These are phyloP conservation scores for Iguana delicatissima DNA, from an alignment of 2,797 vertebrate species.

Conservation along the genomic window DNA sequence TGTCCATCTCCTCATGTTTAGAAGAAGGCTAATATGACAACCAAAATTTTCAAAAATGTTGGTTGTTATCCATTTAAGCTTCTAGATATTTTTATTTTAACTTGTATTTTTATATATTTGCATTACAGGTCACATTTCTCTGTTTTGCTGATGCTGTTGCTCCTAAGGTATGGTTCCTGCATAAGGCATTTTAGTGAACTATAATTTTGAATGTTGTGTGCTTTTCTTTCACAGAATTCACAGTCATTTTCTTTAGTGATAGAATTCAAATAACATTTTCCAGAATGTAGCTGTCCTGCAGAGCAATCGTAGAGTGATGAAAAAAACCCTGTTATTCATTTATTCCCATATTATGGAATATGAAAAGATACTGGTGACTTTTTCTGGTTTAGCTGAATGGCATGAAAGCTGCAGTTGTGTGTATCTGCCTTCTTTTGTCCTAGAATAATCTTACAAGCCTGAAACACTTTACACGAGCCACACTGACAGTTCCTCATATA, in stretches of 20 bases:
- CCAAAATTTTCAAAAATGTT: too few species aligned
- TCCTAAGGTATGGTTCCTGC: constrained; percentile 73
- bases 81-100: not conserved
- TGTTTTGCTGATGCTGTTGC: constrained; percentile 75
- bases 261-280: not conserved
- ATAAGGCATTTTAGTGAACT: not conserved
- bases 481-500: too few species aligned
- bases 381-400: not conserved
- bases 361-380: too few species aligned
- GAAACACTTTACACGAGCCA: too few species aligned
- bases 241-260: not conserved
- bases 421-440: not conserved
- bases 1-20: not conserved
- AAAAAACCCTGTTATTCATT: not conserved
- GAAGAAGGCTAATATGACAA: not conserved
- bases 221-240: not conserved
- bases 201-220: not conserved
- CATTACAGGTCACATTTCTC: constrained; percentile 82
- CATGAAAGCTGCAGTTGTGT: not conserved
- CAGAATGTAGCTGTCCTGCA: not conserved
- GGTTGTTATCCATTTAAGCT: not conserved
- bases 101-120: constrained; percentile 46
- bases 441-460: not conserved
- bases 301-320: not conserved
- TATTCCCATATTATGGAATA: not conserved